These are phyloP conservation scores for Mus spretus DNA, from an alignment of 2,797 vertebrate genomes.

Conservation along the genomic window DNA sequence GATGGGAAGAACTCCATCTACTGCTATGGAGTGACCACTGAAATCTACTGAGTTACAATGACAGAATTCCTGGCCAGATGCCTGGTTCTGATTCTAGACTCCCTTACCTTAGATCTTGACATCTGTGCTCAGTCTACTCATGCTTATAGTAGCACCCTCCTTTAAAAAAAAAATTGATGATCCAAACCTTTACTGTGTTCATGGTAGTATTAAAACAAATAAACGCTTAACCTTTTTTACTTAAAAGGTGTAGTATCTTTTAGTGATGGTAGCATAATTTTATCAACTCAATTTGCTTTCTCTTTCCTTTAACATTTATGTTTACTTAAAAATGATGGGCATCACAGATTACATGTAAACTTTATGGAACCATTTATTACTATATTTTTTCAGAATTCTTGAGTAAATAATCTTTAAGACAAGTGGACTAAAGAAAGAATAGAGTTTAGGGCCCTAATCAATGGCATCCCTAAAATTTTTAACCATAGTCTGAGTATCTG, in stretches of 20 bases:
- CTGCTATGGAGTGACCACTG: not conserved
- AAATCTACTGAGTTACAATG: not conserved
- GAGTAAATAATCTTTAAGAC: not conserved
- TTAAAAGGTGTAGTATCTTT: not conserved
- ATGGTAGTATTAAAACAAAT: not conserved
- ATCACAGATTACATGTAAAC: not conserved
- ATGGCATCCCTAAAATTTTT: not conserved
- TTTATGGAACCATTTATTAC: not conserved
- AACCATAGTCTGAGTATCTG: not conserved
- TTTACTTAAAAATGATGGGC: not conserved
- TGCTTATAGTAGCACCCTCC: not conserved
- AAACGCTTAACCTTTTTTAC: not conserved
- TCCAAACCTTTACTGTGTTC: not conserved
- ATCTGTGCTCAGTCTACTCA: not conserved
- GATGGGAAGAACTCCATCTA: not conserved
- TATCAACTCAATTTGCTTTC: not conserved
- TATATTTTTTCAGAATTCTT: conserved; percentile 25
- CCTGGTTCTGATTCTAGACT: not conserved
- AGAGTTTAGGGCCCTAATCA: not conserved
- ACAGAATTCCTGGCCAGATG: no score
- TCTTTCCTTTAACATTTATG: not conserved
- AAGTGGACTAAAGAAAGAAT: not conserved
- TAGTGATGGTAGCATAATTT: not conserved
- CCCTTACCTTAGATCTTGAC: not conserved
- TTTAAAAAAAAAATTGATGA: not conserved